Evolutionary conservation across 1,140 invertebrate species (phyloP).

Genomic region (Drosophila takahashii): DNA sequence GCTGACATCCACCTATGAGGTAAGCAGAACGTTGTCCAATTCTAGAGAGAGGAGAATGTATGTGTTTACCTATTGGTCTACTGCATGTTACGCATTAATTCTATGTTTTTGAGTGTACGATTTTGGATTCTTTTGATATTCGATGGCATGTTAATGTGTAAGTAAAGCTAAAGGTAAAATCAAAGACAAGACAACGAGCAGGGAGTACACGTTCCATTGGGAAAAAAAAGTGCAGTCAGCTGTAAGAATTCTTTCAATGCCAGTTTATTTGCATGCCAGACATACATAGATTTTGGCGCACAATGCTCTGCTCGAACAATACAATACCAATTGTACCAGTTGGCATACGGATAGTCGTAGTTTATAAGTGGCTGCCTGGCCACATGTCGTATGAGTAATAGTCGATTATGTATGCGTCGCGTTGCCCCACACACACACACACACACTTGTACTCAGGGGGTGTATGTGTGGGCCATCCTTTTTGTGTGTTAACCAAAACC

Average conservation of each 20-base stretch:
- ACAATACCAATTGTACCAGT: conserved; percentile 44
- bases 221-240: conserved; percentile 24
- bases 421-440: conserved; percentile 34
- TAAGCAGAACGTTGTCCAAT: conserved; percentile 82
- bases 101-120: conserved; percentile 26
- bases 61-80: conserved; percentile 32
- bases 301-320: conserved; percentile 37
- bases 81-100: conserved; percentile 58
- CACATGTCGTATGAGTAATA: conserved; percentile 69
- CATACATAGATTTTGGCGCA: conserved; percentile 18
- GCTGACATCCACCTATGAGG: conserved; percentile 94
- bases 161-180: conserved; percentile 28
- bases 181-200: neutral
- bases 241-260: conserved; percentile 18
- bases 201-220: neutral
- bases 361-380: conserved; percentile 35
- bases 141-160: conserved; percentile 52
- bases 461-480: conserved; percentile 33
- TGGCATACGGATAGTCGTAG: conserved; percentile 50
- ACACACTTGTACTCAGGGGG: neutral
- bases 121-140: conserved; percentile 23
- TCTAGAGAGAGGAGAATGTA: neutral
- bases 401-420: conserved; percentile 64
- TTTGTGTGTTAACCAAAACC: conserved; percentile 53
- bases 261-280: conserved; percentile 41